A percentile compares a stretch with the other conserved stretches of the same genome.
Conservation (phyloP, 2,797 vertebrate genomes). For the Lepus oiostolus region DNA sequence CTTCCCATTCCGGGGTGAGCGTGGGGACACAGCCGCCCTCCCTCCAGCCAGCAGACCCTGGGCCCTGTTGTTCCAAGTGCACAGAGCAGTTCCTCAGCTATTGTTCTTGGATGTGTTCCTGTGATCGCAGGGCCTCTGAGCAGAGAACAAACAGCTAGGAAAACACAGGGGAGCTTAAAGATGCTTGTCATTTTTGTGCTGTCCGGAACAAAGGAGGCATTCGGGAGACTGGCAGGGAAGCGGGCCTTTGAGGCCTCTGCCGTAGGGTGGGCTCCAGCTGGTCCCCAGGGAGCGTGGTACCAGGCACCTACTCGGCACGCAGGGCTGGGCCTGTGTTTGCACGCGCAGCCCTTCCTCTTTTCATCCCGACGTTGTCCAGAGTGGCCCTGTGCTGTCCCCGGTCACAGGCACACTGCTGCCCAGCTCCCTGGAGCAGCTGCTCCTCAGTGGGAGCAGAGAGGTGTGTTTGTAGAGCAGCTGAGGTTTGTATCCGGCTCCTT, state of each 20-base stretch:
- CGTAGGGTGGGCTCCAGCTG: neutral
- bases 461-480: neutral
- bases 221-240: conserved; percentile 54
- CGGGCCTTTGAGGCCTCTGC: conserved; percentile 1
- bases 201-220: conserved; percentile 73
- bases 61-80: conserved; percentile 76
- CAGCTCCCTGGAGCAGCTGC: no score
- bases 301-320: neutral
- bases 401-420: neutral
- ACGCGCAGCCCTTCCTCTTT: neutral
- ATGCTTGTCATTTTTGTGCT: conserved; percentile 74
- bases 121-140: conserved; percentile 76
- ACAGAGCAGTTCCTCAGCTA: conserved; percentile 41
- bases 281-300: neutral
- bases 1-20: neutral
- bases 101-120: conserved; percentile 79
- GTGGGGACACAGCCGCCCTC: neutral
- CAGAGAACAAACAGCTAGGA: conserved; percentile 81
- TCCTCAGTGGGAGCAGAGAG: neutral
- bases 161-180: conserved; percentile 71
- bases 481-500: neutral
- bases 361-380: neutral
- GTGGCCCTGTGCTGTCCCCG: neutral
- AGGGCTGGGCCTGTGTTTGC: neutral
- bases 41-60: conserved; percentile 21